Conservation (phyloP, 1,140 invertebrate species). For the Drosophila oshimai region DNA sequence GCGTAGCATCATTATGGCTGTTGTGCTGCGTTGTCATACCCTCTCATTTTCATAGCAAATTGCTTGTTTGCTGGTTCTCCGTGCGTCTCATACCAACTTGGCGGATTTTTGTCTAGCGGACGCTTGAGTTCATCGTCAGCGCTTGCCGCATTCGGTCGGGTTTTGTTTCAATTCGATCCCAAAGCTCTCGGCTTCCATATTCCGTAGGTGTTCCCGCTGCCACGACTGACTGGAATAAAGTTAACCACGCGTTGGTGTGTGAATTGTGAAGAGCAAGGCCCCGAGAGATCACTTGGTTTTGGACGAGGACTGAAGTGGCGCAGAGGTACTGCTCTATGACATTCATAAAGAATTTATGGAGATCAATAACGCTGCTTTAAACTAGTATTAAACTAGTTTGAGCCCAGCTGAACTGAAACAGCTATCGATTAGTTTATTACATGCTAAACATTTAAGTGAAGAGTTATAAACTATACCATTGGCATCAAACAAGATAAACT, state of each 20-base stretch:
- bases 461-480: not conserved
- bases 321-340: slow-evolving; percentile 1
- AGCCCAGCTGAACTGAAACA: slow-evolving; percentile 25
- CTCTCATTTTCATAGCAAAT: slow-evolving; percentile 43
- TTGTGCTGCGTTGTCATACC: slow-evolving; percentile 5
- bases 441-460: not conserved
- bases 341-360: slow-evolving; percentile 25
- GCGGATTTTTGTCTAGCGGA: slow-evolving; percentile 32
- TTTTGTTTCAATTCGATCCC: slow-evolving; percentile 6
- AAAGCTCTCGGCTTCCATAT: not conserved
- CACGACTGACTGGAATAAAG: not conserved
- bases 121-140: slow-evolving; percentile 53
- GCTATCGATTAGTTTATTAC: slow-evolving; percentile 20
- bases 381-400: slow-evolving; percentile 64
- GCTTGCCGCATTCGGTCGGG: slow-evolving; percentile 41
- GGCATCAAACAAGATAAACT: not conserved
- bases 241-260: slow-evolving; percentile 16
- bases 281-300: slow-evolving; percentile 4
- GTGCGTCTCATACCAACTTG: slow-evolving; percentile 27
- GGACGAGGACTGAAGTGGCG: not conserved
- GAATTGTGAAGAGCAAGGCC: slow-evolving; percentile 6
- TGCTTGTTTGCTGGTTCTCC: slow-evolving; percentile 16
- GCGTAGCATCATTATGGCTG: slow-evolving; percentile 10
- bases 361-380: slow-evolving; percentile 45
- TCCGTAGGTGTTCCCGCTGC: slow-evolving; percentile 14